phyloP scores from a whole-genome alignment of 2,797 vertebrate species.

The Orientallactaga sibirica region DNA sequence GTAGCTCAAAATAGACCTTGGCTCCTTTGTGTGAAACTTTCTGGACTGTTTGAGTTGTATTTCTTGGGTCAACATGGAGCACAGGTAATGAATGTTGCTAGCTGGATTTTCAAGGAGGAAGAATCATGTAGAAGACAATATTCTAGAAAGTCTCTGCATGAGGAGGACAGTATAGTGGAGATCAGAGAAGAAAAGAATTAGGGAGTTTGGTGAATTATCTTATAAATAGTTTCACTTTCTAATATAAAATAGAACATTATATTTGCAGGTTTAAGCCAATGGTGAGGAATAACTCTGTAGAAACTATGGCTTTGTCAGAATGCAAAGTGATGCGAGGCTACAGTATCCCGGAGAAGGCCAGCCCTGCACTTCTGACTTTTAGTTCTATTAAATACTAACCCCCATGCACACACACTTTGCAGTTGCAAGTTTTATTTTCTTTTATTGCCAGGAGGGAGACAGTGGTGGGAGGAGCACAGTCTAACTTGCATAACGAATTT shows the following conservation, averaged over 20 bases:
- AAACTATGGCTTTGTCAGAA: neutral
- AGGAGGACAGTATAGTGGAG: neutral
- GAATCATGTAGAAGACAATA: neutral
- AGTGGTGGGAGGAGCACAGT: neutral
- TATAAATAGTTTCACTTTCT: constrained; percentile 51
- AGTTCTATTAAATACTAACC: constrained; percentile 17
- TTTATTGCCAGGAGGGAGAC: neutral
- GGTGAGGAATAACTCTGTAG: neutral
- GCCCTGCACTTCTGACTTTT: neutral
- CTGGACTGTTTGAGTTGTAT: neutral
- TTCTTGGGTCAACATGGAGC: constrained; percentile 35
- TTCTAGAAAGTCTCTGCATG: neutral
- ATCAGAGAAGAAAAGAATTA: constrained; percentile 41
- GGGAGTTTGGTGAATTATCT: constrained; percentile 28
- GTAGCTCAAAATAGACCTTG: neutral
- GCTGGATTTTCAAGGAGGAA: neutral
- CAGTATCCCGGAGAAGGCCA: neutral
- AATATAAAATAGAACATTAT: constrained; percentile 31
- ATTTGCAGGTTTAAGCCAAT: constrained; percentile 40
- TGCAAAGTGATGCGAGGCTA: neutral
- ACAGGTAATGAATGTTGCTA: neutral
- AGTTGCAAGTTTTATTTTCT: neutral
- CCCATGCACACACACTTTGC: neutral
- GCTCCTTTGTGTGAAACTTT: neutral
- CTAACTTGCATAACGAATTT: neutral